Evolutionary conservation across 2,888 invertebrate genomes (phyloP).

Genomic region (Eilema griseolum): DNA sequence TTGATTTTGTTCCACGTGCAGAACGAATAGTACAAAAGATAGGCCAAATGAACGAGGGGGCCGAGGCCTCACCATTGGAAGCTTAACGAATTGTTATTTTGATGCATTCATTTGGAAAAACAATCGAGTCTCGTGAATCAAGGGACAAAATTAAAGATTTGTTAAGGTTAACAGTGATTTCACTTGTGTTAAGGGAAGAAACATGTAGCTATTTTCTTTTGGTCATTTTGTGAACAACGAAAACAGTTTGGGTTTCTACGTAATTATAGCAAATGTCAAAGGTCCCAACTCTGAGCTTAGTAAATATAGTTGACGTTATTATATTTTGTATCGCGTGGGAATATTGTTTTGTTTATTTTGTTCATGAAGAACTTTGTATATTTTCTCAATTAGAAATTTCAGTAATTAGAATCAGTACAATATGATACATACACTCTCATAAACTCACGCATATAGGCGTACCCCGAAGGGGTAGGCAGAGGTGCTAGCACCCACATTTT

Average conservation of each 20-base stretch:
- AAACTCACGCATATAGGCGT: too few relatives aligned
- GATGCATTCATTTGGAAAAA: conserved; percentile 84
- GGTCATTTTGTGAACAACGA: conserved; percentile 24
- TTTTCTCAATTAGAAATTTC: background rate
- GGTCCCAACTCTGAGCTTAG: background rate
- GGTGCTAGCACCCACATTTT: too few relatives aligned
- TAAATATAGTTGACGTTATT: background rate
- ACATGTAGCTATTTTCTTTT: conserved; percentile 24
- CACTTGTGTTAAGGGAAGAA: conserved; percentile 52
- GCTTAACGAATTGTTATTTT: conserved; percentile 84
- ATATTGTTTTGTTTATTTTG: background rate
- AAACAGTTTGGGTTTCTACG: background rate
- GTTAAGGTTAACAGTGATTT: conserved; percentile 72
- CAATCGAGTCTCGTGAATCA: conserved; percentile 77
- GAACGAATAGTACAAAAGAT: conserved; percentile 50
- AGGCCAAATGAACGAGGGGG: conserved; percentile 56
- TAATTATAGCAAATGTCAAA: background rate
- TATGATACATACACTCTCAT: background rate
- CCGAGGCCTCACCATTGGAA: conserved; percentile 66
- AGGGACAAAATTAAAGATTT: conserved; percentile 80
- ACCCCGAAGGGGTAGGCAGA: too few relatives aligned
- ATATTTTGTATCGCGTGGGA: background rate
- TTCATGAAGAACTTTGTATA: background rate
- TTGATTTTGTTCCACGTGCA: conserved; percentile 45
- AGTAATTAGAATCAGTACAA: background rate